phyloP scores from a whole-genome alignment of 2,113 vertebrate species.

The Dissostichus mawsoni region DNA sequence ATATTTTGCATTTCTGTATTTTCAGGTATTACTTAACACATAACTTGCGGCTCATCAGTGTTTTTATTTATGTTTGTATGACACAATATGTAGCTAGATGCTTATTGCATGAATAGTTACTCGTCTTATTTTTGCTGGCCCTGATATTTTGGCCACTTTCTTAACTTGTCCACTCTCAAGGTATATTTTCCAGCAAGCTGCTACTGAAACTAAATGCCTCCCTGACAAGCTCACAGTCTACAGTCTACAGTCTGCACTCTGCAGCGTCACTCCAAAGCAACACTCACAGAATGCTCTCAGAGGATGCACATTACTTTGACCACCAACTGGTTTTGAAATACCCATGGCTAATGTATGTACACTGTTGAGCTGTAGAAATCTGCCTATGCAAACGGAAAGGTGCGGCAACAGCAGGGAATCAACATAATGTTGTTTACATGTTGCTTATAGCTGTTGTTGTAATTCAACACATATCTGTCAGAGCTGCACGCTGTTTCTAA shows the following conservation, averaged over 20 bases:
- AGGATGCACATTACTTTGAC: conserved; percentile 44
- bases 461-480: conserved; percentile 69
- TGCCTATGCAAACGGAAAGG: conserved; percentile 9
- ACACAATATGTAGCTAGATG: conserved; percentile 11
- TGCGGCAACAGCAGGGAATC: conserved; percentile 48
- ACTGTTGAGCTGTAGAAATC: conserved; percentile 22
- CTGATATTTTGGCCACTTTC: background rate
- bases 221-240: conserved; percentile 27
- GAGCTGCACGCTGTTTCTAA: conserved; percentile 54
- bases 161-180: conserved; percentile 7
- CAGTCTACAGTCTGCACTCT: conserved; percentile 11
- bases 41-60: background rate
- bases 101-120: background rate
- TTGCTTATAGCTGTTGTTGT: conserved; percentile 66
- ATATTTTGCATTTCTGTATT: background rate
- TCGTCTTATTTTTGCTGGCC: no score
- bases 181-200: background rate
- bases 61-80: conserved; percentile 6
- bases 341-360: conserved; percentile 48
- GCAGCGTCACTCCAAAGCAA: conserved; percentile 25
- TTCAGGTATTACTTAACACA: background rate
- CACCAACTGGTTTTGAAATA: conserved; percentile 51
- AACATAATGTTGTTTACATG: conserved; percentile 53
- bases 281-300: background rate
- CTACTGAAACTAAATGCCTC: conserved; percentile 4